Percentiles rank a stretch among this genome's conserved stretches.
These are phyloP conservation scores for Oreortyx pictus DNA, from an alignment of 2,797 vertebrate species.

Conservation along the genomic window DNA sequence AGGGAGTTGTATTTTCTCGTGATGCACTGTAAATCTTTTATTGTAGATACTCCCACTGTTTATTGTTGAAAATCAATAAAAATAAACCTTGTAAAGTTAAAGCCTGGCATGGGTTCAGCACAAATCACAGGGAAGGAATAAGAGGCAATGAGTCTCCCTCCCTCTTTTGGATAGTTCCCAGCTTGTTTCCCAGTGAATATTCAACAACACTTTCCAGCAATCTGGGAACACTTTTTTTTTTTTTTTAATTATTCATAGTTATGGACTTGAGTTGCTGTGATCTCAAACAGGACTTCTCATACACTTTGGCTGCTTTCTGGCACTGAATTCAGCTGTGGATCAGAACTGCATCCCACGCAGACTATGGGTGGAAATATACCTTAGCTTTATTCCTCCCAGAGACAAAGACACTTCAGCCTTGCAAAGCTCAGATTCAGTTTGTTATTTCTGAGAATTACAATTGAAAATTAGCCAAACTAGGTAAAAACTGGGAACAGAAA, in stretches of 20 bases:
- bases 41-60: constrained; percentile 58
- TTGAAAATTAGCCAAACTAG: background rate
- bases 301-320: background rate
- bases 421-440: background rate
- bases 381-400: background rate
- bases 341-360: background rate
- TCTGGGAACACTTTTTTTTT: constrained; percentile 21
- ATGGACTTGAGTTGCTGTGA: background rate
- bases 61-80: constrained; percentile 64
- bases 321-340: background rate
- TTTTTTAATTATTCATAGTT: background rate
- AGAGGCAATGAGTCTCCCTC: constrained; percentile 30
- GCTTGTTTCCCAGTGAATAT: constrained; percentile 41
- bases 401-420: background rate
- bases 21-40: constrained; percentile 56
- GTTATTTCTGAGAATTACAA: background rate
- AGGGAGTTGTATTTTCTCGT: constrained; percentile 23
- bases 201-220: constrained; percentile 41
- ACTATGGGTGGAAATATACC: background rate
- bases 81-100: constrained; percentile 67
- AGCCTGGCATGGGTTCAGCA: constrained; percentile 43
- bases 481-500: background rate
- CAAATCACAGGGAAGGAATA: constrained; percentile 35
- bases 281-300: constrained; percentile 18
- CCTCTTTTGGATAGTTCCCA: constrained; percentile 27